Conservation (phyloP, 2,113 vertebrate species). For the Pseudorasbora parva region DNA sequence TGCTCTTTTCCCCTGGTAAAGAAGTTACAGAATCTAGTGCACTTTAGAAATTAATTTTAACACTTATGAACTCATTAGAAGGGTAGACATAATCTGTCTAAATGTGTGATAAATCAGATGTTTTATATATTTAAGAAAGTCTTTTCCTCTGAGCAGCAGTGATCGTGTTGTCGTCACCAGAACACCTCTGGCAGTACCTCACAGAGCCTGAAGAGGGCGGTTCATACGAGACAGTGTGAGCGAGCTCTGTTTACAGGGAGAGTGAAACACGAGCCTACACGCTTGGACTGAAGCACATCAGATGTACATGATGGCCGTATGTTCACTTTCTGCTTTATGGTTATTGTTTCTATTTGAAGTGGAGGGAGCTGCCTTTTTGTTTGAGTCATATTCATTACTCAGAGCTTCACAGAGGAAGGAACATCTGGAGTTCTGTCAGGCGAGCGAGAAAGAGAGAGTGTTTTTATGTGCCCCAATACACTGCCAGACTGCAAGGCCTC, state of each 20-base stretch:
- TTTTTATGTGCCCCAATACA: neutral
- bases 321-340: neutral
- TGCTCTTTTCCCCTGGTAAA: too few relatives aligned
- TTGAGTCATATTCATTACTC: neutral
- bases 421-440: constrained; percentile 15
- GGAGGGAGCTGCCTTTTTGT: neutral
- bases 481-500: neutral
- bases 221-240: neutral
- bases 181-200: neutral
- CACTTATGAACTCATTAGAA: neutral
- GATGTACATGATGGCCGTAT: constrained; percentile 11
- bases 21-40: neutral
- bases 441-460: neutral
- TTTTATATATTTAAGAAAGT: neutral
- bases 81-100: neutral
- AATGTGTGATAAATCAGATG: neutral
- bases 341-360: neutral
- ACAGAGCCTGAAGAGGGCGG: constrained; percentile 8
- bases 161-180: neutral
- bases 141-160: neutral
- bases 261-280: neutral
- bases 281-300: neutral
- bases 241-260: neutral
- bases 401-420: neutral
- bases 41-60: neutral